Evolutionary conservation across 2,113 vertebrate genomes (phyloP), one percentile per base, ranked within the genome.

Genomic region (Erythrocercus mccallii): DNA sequence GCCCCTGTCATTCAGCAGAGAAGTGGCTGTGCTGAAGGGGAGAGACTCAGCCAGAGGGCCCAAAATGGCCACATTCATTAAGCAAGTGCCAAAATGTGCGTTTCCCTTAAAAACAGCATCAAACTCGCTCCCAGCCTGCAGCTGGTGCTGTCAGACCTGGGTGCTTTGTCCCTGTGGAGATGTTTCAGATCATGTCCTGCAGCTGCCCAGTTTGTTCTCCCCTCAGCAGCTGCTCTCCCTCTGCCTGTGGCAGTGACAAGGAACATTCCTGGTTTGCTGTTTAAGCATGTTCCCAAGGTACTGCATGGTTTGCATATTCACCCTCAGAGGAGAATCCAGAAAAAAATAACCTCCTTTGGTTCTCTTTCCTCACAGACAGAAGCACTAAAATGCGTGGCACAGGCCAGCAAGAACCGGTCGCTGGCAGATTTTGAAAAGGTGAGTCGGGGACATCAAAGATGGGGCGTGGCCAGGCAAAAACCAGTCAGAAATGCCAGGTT

Each of bases 341-440:
- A 35, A 11, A 30, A 40, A 58, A 57, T 84, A 56, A 88, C 73
- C n/a, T 40, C 2, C 72, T 88, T 20, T 73, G 11, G 0, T 73
- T 95, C 50, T 79, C 96, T 95, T 66, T 66, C 81, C 87, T 92
- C 86, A 35, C 96, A 99, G 99, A 99, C 99, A 92, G 99, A 99
- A 97, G 99, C 99, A 65, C 96, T 99, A 96, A 99, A 99, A 96
- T 99, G 99, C 82, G 99, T 99, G 96, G 99, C 99, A 77, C 99
- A 99, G 96, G 99, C 99, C 95, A 99, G 99, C 97, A 99, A 99
- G 98, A 99, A 99, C 98, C 98, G 99, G 94, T 99, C 99, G 5
- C 98, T 99, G 98, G 99, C 99, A 90, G 99, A 99, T 93, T 99
- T 99, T 98, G 99, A 99, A 96, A 99, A 99, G 98, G 99, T 99